These are phyloP conservation scores for Actinemys pallida DNA, from an alignment of 2,113 vertebrate genomes.

Conservation along the genomic window DNA sequence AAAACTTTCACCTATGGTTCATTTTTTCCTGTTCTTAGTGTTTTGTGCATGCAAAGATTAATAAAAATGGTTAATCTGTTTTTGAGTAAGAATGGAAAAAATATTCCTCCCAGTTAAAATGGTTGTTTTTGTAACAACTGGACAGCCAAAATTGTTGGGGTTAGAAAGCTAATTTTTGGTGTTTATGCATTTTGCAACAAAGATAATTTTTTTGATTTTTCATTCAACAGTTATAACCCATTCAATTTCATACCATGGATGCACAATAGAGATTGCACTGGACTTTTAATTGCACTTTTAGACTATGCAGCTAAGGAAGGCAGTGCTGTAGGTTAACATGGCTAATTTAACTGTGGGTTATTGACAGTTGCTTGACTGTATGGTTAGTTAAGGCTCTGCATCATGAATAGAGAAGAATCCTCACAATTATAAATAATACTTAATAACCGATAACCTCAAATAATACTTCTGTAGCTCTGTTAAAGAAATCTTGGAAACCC, in stretches of 20 bases:
- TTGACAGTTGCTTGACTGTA: slow-evolving; percentile 9
- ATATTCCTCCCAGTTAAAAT: too few relatives aligned
- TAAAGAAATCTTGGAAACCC: not conserved
- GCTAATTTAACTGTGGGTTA: not conserved
- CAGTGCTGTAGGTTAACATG: not conserved
- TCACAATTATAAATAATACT: not conserved
- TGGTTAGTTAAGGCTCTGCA: not conserved
- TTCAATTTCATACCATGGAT: not conserved
- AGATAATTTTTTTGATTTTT: too few relatives aligned
- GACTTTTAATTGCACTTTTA: not conserved
- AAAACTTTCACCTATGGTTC: not conserved
- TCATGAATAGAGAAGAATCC: slow-evolving; percentile 19
- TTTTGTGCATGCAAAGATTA: not conserved
- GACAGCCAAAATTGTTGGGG: too few relatives aligned
- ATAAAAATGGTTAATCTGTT: too few relatives aligned
- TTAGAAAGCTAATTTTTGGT: too few relatives aligned
- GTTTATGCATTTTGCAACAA: too few relatives aligned
- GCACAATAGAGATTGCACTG: not conserved
- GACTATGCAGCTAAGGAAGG: not conserved
- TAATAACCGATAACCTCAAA: too few relatives aligned
- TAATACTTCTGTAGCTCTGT: not conserved
- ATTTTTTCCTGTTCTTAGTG: not conserved
- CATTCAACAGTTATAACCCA: not conserved
- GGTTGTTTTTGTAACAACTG: too few relatives aligned
- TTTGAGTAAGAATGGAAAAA: too few relatives aligned